phyloP scores from a whole-genome alignment of 2,797 vertebrate species.

The Sparus aurata region DNA sequence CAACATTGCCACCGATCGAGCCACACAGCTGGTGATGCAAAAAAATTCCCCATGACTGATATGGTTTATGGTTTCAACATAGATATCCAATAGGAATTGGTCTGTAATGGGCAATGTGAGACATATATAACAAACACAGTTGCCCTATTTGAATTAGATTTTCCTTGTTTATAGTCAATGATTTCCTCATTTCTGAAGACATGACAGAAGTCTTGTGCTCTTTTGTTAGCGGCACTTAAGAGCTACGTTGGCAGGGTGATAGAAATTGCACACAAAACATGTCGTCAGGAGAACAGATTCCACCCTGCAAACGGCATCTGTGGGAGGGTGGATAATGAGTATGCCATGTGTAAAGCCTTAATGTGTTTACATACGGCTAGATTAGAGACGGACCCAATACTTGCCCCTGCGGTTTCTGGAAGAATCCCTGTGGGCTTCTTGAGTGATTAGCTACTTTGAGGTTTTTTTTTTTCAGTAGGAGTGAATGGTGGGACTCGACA shows the following conservation, averaged over 20 bases:
- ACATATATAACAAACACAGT: background rate
- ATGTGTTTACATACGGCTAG: conserved; percentile 81
- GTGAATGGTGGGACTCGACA: conserved; percentile 69
- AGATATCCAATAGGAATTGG: background rate
- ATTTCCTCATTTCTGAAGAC: conserved; percentile 26
- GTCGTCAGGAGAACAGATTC: conserved; percentile 62
- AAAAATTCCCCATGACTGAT: background rate
- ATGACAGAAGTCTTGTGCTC: conserved; percentile 33
- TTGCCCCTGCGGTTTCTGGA: conserved; percentile 75
- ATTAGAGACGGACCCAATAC: conserved; percentile 77
- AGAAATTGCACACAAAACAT: conserved; percentile 50
- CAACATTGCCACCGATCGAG: background rate
- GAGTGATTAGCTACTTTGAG: conserved; percentile 83
- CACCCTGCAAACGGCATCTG: conserved; percentile 61
- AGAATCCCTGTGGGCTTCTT: conserved; percentile 78
- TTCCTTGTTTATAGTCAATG: conserved; percentile 19
- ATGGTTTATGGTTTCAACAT: background rate
- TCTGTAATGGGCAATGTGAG: conserved; percentile 6
- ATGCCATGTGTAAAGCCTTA: conserved; percentile 72
- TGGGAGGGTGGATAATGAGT: conserved; percentile 71
- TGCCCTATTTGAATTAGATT: conserved; percentile 7
- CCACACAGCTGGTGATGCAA: background rate
- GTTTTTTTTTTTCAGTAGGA: conserved; percentile 69
- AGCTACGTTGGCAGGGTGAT: conserved; percentile 60
- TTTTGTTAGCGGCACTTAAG: conserved; percentile 39